Percentiles rank a stretch among this genome's conserved stretches.
phyloP scores from a whole-genome alignment of 1,140 invertebrate species.

The Samia ricini region DNA sequence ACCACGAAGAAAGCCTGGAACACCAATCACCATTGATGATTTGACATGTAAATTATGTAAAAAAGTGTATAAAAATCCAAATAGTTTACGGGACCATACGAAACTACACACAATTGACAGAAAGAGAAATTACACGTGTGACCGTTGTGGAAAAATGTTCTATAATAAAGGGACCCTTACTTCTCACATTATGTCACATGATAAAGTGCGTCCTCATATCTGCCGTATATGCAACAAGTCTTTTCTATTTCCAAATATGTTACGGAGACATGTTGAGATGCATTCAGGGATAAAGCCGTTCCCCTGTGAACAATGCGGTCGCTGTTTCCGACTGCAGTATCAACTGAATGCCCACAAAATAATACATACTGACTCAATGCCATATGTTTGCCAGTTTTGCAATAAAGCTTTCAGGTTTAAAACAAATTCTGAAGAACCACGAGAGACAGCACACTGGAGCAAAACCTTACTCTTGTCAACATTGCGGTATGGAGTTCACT shows the following conservation, averaged over 20 bases:
- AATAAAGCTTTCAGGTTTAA: slow-evolving; percentile 85
- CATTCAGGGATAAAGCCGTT: slow-evolving; percentile 86
- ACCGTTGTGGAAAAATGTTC: slow-evolving; percentile 60
- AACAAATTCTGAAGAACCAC: slow-evolving; percentile 83
- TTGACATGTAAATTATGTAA: slow-evolving; percentile 51
- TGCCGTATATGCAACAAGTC: slow-evolving; percentile 58
- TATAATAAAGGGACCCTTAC: slow-evolving; percentile 50
- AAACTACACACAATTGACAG: slow-evolving; percentile 48
- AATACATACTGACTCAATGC: slow-evolving; percentile 92
- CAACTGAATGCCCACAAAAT: slow-evolving; percentile 56
- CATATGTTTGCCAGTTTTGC: slow-evolving; percentile 85
- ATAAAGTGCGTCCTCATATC: slow-evolving; percentile 45
- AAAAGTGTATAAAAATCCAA: slow-evolving; percentile 57
- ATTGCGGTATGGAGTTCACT: slow-evolving; percentile 83
- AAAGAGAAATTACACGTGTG: slow-evolving; percentile 57
- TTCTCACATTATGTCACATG: slow-evolving; percentile 52
- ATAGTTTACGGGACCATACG: slow-evolving; percentile 48
- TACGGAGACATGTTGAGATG: slow-evolving; percentile 79
- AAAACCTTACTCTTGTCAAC: slow-evolving; percentile 79
- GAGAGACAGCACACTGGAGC: slow-evolving; percentile 81
- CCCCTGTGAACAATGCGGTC: slow-evolving; percentile 84
- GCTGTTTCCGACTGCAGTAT: slow-evolving; percentile 81
- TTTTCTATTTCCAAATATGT: slow-evolving; percentile 49
- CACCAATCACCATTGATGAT: slow-evolving; percentile 38
- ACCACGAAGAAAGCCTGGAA: slow-evolving; percentile 35